These are phyloP conservation scores for Heliocidaris tuberculata DNA, from an alignment of 35 echinoderm and acorn worm genomes.

Conservation along the genomic window DNA sequence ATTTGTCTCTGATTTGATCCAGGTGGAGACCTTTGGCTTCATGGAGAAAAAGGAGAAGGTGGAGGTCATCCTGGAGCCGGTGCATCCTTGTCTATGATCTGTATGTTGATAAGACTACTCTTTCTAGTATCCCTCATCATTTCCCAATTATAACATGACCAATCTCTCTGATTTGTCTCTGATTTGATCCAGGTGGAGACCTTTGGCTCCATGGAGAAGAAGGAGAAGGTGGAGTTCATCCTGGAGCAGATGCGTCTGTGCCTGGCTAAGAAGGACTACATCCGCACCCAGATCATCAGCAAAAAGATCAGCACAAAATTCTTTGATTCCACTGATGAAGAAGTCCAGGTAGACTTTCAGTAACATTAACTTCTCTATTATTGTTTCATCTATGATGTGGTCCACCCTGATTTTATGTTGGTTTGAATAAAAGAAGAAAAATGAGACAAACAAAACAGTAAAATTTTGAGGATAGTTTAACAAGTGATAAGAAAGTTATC, in stretches of 20 bases:
- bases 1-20: not conserved
- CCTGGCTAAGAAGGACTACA: constrained; percentile 92
- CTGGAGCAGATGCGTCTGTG: constrained; percentile 98
- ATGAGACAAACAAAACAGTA: too few species aligned
- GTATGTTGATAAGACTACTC: not conserved
- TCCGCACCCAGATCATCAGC: constrained; percentile 98
- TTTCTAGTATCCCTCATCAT: too few species aligned
- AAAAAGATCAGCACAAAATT: constrained; percentile 93
- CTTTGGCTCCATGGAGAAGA: constrained; percentile 96
- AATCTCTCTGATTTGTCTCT: not conserved
- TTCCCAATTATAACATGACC: too few species aligned
- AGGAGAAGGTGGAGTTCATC: constrained; percentile 98
- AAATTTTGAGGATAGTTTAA: too few species aligned
- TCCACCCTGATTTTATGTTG: too few species aligned
- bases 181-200: constrained; percentile 80
- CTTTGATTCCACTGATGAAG: constrained; percentile 82
- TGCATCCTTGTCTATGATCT: constrained; percentile 74
- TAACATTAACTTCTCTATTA: not conserved
- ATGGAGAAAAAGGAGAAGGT: constrained; percentile 93
- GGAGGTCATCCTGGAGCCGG: constrained; percentile 95
- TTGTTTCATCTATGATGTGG: too few species aligned
- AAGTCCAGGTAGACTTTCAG: constrained; percentile 70
- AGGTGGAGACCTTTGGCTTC: constrained; percentile 91
- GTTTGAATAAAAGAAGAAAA: too few species aligned
- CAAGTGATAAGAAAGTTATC: too few species aligned